Evolutionary conservation across 2,888 invertebrate genomes (phyloP).

Genomic region (Ophion ventricosus): DNA sequence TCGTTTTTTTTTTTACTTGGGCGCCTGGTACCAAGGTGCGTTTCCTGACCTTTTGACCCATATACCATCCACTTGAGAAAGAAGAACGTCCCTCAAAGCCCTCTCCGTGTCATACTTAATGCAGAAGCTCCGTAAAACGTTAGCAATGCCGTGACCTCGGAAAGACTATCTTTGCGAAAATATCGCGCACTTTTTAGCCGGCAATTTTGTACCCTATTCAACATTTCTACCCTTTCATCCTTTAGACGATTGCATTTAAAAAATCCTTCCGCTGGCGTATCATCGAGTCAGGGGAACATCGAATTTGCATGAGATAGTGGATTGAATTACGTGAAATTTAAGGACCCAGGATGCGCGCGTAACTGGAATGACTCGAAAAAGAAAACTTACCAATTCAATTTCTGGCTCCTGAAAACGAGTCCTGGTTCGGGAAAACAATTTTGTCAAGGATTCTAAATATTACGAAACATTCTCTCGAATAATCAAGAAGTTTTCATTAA

Average conservation of each 20-base stretch:
- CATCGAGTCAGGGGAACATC: background rate
- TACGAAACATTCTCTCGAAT: background rate
- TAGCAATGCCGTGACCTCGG: background rate
- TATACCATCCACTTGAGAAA: constrained; percentile 54
- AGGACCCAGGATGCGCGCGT: background rate
- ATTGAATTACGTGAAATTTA: background rate
- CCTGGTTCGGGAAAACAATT: background rate
- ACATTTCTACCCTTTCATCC: background rate
- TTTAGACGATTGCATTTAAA: background rate
- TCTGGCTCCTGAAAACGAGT: background rate
- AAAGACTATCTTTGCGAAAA: background rate
- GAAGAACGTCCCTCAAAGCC: constrained; percentile 34
- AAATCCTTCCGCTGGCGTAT: background rate
- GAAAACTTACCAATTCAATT: background rate
- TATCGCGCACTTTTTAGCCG: background rate
- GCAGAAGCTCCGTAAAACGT: background rate
- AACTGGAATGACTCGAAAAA: background rate
- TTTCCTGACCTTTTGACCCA: constrained; percentile 60
- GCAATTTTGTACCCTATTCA: background rate
- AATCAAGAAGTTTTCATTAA: background rate
- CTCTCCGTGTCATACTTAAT: constrained; percentile 18
- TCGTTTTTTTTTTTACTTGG: constrained; percentile 52
- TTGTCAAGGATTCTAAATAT: background rate
- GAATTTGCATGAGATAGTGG: background rate
- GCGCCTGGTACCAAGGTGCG: constrained; percentile 38